phyloP scores from a whole-genome alignment of 2,888 invertebrate genomes.

The Ichneumoninae sp. region DNA sequence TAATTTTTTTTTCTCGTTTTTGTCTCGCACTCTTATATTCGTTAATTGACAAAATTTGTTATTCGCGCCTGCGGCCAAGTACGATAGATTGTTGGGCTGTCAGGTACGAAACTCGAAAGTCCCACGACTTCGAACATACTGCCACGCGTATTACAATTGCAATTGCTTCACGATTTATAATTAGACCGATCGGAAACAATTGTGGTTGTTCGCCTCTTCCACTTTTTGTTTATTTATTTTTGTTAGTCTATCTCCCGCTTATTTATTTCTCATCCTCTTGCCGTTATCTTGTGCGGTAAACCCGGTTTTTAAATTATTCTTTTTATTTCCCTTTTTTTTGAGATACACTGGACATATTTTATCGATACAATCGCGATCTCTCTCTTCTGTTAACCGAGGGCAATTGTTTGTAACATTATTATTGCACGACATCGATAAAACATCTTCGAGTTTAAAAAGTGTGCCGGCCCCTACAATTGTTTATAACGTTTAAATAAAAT shows the following conservation, averaged over 20 bases:
- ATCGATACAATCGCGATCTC: constrained; percentile 26
- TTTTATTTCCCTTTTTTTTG: constrained; percentile 9
- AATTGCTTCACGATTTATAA: constrained; percentile 55
- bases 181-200: constrained; percentile 65
- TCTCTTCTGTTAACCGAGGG: constrained; percentile 40
- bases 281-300: constrained; percentile 31
- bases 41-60: constrained; percentile 61
- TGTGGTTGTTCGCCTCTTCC: constrained; percentile 51
- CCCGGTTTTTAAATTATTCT: background rate
- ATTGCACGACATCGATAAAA: constrained; percentile 78
- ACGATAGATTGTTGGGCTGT: constrained; percentile 30
- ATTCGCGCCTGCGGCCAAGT: constrained; percentile 34
- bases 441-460: constrained; percentile 74
- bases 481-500: constrained; percentile 47
- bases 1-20: constrained; percentile 18
- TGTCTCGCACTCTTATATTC: constrained; percentile 22
- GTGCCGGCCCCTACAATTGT: constrained; percentile 57
- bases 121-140: constrained; percentile 44
- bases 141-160: constrained; percentile 32
- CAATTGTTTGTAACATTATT: constrained; percentile 71
- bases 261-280: constrained; percentile 26
- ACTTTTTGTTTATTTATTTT: constrained; percentile 13
- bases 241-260: constrained; percentile 16
- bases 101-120: constrained; percentile 63
- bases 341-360: constrained; percentile 55